Evolutionary conservation across 2,113 vertebrate species (phyloP).

Genomic region (Gadus chalcogrammus): DNA sequence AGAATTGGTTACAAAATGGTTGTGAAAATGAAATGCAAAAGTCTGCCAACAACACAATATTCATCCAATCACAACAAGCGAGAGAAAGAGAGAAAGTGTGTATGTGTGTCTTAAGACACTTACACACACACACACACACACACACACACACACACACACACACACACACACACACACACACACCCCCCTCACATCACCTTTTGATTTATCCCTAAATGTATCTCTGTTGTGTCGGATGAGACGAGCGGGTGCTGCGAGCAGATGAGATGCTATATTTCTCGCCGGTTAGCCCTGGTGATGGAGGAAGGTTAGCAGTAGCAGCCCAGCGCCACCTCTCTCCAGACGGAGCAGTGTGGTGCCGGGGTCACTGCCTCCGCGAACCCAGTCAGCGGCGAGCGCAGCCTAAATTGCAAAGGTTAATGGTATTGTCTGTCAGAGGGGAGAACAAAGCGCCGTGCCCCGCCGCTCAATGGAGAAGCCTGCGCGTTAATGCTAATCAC

Average conservation of each 20-base stretch:
- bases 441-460: constrained; percentile 74
- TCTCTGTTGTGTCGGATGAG: constrained; percentile 83
- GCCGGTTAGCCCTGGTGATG: constrained; percentile 15
- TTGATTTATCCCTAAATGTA: constrained; percentile 89
- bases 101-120: no score
- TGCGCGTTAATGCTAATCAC: constrained; percentile 72
- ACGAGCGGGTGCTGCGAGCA: constrained; percentile 80
- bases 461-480: constrained; percentile 69
- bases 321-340: constrained; percentile 63
- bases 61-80: no score
- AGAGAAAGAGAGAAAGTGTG: no score
- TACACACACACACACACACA: no score
- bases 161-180: constrained; percentile 11
- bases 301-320: constrained; percentile 66
- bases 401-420: constrained; percentile 99
- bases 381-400: constrained; percentile 74
- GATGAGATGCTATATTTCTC: constrained; percentile 87
- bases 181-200: constrained; percentile 22
- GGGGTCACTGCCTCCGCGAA: constrained; percentile 90
- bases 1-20: no score
- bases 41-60: no score
- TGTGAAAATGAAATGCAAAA: no score
- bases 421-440: constrained; percentile 91
- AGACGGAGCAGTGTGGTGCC: constrained; percentile 88
- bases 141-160: no score